Evolutionary conservation across 2,797 vertebrate species (phyloP), one percentile per base, ranked within the genome.

Genomic region (Fringilla coelebs): DNA sequence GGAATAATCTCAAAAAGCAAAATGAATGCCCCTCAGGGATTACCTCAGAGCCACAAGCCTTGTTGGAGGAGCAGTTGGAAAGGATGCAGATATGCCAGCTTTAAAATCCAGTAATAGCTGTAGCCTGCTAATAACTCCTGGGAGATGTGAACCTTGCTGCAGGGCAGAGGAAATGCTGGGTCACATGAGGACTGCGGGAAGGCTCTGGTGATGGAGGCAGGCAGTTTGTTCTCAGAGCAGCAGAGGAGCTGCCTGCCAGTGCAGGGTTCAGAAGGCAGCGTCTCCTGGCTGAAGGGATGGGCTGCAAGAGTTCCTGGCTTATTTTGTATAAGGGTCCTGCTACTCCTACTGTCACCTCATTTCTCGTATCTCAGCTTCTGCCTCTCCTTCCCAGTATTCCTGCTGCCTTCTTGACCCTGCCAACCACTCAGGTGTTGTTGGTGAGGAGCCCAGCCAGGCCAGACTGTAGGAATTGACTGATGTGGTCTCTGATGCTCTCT

Each of bases 391-490:
- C 34, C n/a, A 28, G 32, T 79, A 4, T 32, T 81, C 5, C 45
- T 81, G 79, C 79, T 62, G 26, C 54, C 48, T 65, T 51, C 25
- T 68, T 81, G 52, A 40, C 46, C 48, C 32, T 89, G 32, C 34
- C 25, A 55, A 1, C 31, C 0, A 1, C 63, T 80, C 7, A 1
- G 22, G 31, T 3, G 5, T 8, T 87, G 71, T 18, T 83, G 67
- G 34, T 52, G 68, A 71, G 65, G 51, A 71, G 48, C 34, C 31
- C 60, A 71, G 24, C 29, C 71, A 57, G 57, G 43, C 36, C 52
- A 58, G 34, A 15, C 28, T 67, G 20, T 31, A 74, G 78, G 61
- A 74, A 14, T 28, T 49, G 38, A 21, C 28, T 86, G 86, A 49
- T 0, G 0, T 73, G 60, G 32, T 91, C 65, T 80, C 61, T 73